Evolutionary conservation across 2,888 invertebrate genomes (phyloP).

Genomic region (Lithophane socia): DNA sequence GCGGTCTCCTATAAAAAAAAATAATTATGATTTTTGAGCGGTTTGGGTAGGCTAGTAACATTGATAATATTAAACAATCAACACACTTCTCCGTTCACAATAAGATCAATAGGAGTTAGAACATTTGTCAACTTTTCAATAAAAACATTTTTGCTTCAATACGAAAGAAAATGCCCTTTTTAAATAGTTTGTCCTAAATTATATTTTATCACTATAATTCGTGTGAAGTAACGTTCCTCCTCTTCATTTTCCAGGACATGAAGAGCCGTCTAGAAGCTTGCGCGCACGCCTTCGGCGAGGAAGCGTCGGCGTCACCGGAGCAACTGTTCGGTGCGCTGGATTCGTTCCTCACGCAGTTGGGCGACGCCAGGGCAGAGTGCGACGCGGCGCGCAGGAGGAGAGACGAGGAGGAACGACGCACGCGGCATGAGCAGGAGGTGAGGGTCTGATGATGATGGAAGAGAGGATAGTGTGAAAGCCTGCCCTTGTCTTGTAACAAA

Average conservation of each 20-base stretch:
- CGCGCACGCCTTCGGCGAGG: constrained; percentile 97
- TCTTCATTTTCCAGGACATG: constrained; percentile 92
- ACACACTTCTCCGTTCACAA: background rate
- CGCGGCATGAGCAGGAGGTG: constrained; percentile 96
- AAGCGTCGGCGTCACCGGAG: constrained; percentile 96
- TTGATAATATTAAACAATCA: background rate
- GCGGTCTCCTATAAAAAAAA: no score
- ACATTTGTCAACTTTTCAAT: no score
- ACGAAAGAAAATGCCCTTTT: background rate
- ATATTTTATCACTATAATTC: background rate
- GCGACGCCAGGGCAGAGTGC: constrained; percentile 96
- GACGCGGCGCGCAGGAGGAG: constrained; percentile 95
- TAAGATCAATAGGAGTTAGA: background rate
- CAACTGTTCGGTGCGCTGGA: constrained; percentile 98
- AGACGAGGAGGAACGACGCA: constrained; percentile 97
- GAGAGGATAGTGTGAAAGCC: no score
- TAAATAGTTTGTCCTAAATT: background rate
- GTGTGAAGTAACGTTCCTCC: background rate
- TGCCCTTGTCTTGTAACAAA: no score
- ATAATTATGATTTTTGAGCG: no score
- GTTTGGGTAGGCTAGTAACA: no score
- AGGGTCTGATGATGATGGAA: no score
- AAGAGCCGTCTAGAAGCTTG: constrained; percentile 97
- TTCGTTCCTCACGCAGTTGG: constrained; percentile 95
- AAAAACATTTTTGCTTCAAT: background rate